Evolutionary conservation across 2,888 invertebrate genomes (phyloP).

Genomic region (Ganaspis brasiliensis): DNA sequence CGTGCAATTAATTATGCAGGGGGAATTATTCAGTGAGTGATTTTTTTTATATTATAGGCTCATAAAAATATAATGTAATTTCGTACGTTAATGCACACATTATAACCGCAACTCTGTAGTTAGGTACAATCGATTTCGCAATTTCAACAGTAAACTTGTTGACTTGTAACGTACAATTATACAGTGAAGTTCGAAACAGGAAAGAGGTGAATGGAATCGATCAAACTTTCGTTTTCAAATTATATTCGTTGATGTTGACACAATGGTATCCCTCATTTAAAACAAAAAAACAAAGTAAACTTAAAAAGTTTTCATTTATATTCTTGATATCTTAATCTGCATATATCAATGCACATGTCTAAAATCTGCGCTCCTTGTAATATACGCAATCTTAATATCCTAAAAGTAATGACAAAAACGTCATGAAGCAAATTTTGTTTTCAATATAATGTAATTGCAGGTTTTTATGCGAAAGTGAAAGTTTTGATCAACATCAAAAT

Average conservation of each 20-base stretch:
- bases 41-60: not conserved
- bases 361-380: too few relatives aligned
- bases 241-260: not conserved
- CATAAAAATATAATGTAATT: not conserved
- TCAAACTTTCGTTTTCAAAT: constrained; percentile 37
- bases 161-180: constrained; percentile 42
- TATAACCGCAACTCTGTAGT: constrained; percentile 19
- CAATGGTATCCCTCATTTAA: not conserved
- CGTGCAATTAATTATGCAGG: not conserved
- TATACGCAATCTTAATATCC: not conserved
- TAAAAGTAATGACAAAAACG: not conserved
- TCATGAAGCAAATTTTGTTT: not conserved
- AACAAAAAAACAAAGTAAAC: constrained; percentile 9
- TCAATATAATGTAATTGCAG: not conserved
- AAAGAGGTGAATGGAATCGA: constrained; percentile 43
- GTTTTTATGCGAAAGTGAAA: constrained; percentile 9
- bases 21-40: not conserved
- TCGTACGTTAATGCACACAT: constrained; percentile 23
- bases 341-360: too few relatives aligned
- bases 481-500: not conserved
- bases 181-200: constrained; percentile 33
- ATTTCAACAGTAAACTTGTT: constrained; percentile 41
- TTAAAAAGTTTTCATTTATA: not conserved
- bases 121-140: constrained; percentile 40
- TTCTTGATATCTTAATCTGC: not conserved